phyloP scores from a whole-genome alignment of 2,113 vertebrate species.

The Rhinolophus ferrumequinum region DNA sequence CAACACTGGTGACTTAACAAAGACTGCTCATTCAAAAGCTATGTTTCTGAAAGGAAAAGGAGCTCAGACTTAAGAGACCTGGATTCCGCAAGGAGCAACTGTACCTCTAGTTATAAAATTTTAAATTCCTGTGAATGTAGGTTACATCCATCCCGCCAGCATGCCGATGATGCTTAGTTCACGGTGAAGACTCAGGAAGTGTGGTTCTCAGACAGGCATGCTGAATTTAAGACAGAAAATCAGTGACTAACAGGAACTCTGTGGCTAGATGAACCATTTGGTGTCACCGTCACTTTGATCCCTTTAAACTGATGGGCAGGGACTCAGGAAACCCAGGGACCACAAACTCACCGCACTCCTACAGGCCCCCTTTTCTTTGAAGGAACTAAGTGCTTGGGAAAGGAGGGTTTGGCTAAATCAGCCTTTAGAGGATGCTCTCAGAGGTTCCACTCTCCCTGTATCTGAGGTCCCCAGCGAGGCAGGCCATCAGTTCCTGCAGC shows the following conservation, averaged over 20 bases:
- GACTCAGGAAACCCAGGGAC: neutral
- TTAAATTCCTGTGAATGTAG: neutral
- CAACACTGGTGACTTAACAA: conserved; percentile 67
- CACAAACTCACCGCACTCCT: neutral
- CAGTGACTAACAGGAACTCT: neutral
- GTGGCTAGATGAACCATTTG: neutral
- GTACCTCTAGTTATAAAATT: neutral
- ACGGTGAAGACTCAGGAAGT: neutral
- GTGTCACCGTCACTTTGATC: neutral
- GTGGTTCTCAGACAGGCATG: neutral
- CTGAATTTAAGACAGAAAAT: neutral
- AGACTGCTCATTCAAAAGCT: conserved; percentile 49
- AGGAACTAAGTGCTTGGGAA: neutral
- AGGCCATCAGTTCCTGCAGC: neutral
- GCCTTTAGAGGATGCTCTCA: neutral
- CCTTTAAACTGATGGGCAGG: neutral
- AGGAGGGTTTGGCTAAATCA: neutral
- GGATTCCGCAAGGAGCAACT: neutral
- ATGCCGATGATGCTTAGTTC: neutral
- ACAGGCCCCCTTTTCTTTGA: neutral
- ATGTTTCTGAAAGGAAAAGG: neutral
- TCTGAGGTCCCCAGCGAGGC: neutral
- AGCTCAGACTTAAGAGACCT: neutral
- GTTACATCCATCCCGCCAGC: neutral
- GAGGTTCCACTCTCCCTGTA: neutral